Base-by-base conservation (phyloP, 1,140 invertebrate species). In the Drosophila leontia region DNA sequence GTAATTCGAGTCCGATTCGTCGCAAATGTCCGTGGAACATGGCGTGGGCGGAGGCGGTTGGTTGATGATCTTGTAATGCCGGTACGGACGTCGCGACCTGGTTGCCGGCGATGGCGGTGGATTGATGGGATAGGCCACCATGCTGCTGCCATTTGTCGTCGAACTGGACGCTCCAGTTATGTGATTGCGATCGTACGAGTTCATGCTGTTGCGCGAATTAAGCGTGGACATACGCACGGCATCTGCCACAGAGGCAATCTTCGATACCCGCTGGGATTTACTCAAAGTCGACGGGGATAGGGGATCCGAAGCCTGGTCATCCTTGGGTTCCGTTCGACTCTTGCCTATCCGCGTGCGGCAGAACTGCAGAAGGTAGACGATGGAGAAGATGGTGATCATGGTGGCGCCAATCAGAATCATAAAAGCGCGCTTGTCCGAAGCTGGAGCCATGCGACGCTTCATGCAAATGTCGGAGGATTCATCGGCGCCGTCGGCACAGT, bases 41-140 rank as follows among this genome's bases (percentile, higher is more conserved):
- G 98, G 98, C 8, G 98, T 99, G 5, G 98, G 98, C 2, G 97
- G 98, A 17, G 98, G 98, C 3, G 97, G 97, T 78, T 96, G 95
- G 93, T 97, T 97, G 34, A 96, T 95, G 19, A 95, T 95, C 74
- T 96, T 95, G 92, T 97, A 97, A 87, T 96, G 95, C 26, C 96
- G 94, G 92, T 97, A 97, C 1, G 96, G 95, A 45, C 95, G 94
- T 19, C 95, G 95, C 35, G 94, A 95, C 0, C 97, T 96, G 6
- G 97, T 97, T 92, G 96, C 97, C 1, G 98, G 98, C 93, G 96
- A 97, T 2, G 98, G 98, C 5, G 98, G 98, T 41, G 98, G 98
- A 93, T 98, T 98, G 1, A 91, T 86, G 32, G 80, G 93, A 83
- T 92, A 93, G 51, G 90, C 93, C 58, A 81, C 93, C 92, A 91